These are phyloP conservation scores for Oeneis ivallda DNA, from an alignment of 2,888 invertebrate genomes.

Conservation along the genomic window DNA sequence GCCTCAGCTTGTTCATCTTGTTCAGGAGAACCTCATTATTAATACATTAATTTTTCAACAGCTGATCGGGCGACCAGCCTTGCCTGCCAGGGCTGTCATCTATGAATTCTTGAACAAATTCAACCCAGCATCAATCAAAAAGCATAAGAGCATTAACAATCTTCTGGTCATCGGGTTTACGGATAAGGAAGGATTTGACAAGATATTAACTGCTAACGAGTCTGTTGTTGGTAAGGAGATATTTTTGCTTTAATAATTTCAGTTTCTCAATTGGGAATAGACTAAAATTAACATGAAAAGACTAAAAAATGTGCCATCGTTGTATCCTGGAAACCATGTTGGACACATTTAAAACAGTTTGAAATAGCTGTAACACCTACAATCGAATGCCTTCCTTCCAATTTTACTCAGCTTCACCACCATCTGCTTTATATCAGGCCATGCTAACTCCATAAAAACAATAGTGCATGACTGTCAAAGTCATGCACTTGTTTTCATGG, in stretches of 20 bases:
- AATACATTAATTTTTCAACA: slow-evolving; percentile 29
- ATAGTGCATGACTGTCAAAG: no score
- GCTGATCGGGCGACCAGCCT: slow-evolving; percentile 56
- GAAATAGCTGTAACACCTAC: no score
- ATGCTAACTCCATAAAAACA: no score
- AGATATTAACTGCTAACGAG: slow-evolving; percentile 54
- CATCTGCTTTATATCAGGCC: no score
- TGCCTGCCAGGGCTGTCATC: slow-evolving; percentile 62
- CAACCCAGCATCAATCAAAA: slow-evolving; percentile 62
- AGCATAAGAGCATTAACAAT: slow-evolving; percentile 60
- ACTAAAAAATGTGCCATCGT: no score
- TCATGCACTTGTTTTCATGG: no score
- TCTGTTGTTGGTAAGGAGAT: slow-evolving; percentile 54
- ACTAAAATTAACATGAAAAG: no score
- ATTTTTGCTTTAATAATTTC: slow-evolving; percentile 2
- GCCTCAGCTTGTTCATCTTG: no score
- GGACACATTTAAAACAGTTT: no score
- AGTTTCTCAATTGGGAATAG: not conserved
- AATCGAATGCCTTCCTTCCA: no score
- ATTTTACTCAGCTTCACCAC: no score
- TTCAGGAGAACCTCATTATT: not conserved
- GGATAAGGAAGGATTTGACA: slow-evolving; percentile 53
- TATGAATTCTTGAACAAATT: slow-evolving; percentile 58
- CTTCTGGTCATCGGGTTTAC: slow-evolving; percentile 62
- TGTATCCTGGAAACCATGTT: no score